phyloP scores from a whole-genome alignment of 2,113 vertebrate species.

The Semicossyphus pulcher region DNA sequence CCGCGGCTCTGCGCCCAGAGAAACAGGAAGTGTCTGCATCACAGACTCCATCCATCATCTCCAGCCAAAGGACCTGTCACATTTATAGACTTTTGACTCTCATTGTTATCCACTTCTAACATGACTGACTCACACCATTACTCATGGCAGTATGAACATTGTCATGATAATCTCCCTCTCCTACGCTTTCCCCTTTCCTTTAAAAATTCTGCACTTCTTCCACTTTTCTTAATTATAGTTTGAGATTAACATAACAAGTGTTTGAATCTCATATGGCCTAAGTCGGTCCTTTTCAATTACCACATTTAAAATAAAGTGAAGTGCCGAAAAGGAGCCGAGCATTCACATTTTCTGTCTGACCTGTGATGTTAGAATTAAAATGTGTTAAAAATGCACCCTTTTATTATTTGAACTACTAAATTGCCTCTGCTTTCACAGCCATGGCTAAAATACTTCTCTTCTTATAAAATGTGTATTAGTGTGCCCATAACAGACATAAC shows the following conservation, averaged over 20 bases:
- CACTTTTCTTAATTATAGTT: not conserved
- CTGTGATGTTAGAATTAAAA: too few species aligned
- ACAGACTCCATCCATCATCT: constrained; percentile 82
- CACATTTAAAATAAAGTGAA: not conserved
- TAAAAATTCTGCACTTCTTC: constrained; percentile 1
- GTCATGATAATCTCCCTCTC: constrained; percentile 30
- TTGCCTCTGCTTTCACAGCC: too few species aligned
- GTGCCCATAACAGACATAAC: too few species aligned
- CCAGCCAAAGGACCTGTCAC: constrained; percentile 74
- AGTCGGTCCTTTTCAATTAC: not conserved
- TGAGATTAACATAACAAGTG: constrained; percentile 21
- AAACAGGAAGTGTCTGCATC: constrained; percentile 82
- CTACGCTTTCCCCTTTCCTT: not conserved
- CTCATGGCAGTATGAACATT: constrained; percentile 31
- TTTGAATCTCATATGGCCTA: constrained; percentile 32
- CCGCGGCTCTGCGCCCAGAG: constrained; percentile 71
- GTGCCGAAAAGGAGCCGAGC: too few species aligned
- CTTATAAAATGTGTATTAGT: too few species aligned
- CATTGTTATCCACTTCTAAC: constrained; percentile 69
- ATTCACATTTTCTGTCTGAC: too few species aligned
- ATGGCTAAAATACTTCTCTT: too few species aligned
- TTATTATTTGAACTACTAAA: too few species aligned
- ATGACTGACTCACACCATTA: constrained; percentile 50
- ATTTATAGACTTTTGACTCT: constrained; percentile 75
- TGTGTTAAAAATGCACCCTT: too few species aligned